phyloP scores from a whole-genome alignment of 92 coral and sea anemone species.

The Desmophyllum pertusum region DNA sequence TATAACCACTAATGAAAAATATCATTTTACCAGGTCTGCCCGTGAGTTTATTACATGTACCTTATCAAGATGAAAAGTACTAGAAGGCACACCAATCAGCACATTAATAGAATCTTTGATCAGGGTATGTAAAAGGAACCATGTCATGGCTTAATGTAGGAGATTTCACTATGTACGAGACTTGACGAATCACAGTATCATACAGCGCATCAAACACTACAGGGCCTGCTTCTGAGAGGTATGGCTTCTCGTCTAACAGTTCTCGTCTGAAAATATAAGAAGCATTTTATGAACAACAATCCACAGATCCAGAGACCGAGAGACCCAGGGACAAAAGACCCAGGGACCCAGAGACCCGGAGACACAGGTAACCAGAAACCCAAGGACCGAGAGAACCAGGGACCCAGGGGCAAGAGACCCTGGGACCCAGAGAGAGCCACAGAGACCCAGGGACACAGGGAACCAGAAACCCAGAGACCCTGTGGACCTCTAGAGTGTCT shows the following conservation, averaged over 20 bases:
- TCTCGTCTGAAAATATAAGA: conserved; percentile 61
- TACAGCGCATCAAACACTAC: conserved; percentile 79
- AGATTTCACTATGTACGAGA: conserved; percentile 73
- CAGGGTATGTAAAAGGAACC: conserved; percentile 57
- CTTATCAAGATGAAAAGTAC: conserved; percentile 70
- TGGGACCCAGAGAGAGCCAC: no score
- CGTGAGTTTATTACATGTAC: conserved; percentile 30
- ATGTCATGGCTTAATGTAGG: conserved; percentile 52
- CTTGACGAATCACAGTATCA: conserved; percentile 77
- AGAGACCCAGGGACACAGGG: no score
- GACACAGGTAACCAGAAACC: no score
- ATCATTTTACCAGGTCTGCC: neutral
- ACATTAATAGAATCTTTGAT: conserved; percentile 81
- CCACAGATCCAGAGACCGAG: no score
- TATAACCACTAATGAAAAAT: neutral
- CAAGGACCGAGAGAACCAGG: no score
- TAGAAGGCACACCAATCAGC: conserved; percentile 95
- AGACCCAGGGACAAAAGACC: no score
- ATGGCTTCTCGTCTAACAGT: conserved; percentile 67
- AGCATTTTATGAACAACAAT: no score
- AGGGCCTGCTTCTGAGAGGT: conserved; percentile 92
- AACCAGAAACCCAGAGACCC: no score
- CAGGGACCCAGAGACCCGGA: no score
- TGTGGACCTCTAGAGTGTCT: no score
- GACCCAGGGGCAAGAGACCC: no score